Base-by-base conservation (phyloP, 2,797 vertebrate genomes). In the Dallia pectoralis region DNA sequence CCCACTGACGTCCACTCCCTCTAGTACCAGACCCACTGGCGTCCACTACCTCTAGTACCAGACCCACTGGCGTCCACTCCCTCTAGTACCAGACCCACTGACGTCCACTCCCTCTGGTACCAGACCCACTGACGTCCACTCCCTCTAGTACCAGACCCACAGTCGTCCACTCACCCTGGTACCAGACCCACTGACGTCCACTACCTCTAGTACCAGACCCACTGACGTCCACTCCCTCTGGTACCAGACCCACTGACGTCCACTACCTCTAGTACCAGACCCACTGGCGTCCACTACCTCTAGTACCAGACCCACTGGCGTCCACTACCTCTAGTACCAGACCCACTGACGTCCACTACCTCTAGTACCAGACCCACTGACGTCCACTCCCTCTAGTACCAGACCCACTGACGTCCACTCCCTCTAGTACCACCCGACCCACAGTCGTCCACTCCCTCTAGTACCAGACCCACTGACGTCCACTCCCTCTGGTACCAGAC, bases 301-400 rank as follows among this genome's bases (percentile, higher is more conserved):
- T 33, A 66, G 64, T 40, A 36, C 32, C 64, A 40, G 64, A 1
- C 29, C 49, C 53, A 19, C 25, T n/a, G 7, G 3, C 12, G 16
- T 30, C 67, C 67, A 71, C 91, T 97, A n/a, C n/a, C n/a, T n/a
- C n/a, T n/a, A n/a, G n/a, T n/a, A n/a, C n/a, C n/a, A n/a, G n/a
- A n/a, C n/a, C n/a, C n/a, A n/a, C n/a, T n/a, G n/a, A n/a, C 51
- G n/a, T 8, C 61, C 29, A 63, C 25, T 30, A 4, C 64, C 33
- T 66, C 33, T 33, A 66, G 64, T 40, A 36, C 32, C 64, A 40
- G 64, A 1, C 29, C 49, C 53, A 19, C 25, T n/a, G 7, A 3
- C 12, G 16, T 30, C 67, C 67, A 71, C 91, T 97, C 91, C 99
- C 98, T 97, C 0, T n/a, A n/a, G n/a, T n/a, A n/a, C n/a, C n/a